A percentile compares a stretch with the other conserved stretches of the same genome.
phyloP scores from a whole-genome alignment of 2,113 vertebrate species.

The Cyprinus carpio region DNA sequence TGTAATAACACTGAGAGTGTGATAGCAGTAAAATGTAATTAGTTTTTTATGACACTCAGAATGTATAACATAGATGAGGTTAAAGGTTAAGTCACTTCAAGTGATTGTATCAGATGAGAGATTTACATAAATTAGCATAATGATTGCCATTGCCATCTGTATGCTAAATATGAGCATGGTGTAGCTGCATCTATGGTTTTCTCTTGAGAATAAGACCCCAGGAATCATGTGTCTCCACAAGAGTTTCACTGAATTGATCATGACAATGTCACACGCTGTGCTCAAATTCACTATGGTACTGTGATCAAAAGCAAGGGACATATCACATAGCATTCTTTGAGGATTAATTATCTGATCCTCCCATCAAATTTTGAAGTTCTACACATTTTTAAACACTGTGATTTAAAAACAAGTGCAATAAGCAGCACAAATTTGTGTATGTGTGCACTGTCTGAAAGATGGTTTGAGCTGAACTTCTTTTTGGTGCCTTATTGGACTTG shows the following conservation, averaged over 20 bases:
- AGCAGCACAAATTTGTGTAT: no score
- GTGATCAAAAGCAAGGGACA: background rate
- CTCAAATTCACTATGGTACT: background rate
- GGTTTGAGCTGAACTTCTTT: background rate
- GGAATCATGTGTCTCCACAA: background rate
- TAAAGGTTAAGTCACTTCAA: constrained; percentile 51
- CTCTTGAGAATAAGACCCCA: background rate
- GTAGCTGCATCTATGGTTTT: constrained; percentile 13
- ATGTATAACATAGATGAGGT: constrained; percentile 40
- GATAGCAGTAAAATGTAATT: constrained; percentile 40
- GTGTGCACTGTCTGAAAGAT: background rate
- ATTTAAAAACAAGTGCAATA: background rate
- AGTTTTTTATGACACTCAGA: constrained; percentile 38
- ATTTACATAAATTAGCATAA: constrained; percentile 55
- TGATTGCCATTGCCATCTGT: constrained; percentile 27
- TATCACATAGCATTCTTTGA: background rate
- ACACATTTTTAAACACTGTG: background rate
- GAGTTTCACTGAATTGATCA: background rate
- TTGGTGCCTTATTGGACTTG: background rate
- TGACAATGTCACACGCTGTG: background rate
- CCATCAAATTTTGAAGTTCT: background rate
- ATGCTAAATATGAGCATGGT: constrained; percentile 17
- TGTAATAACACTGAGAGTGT: constrained; percentile 6
- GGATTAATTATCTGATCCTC: background rate
- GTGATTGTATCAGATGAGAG: constrained; percentile 37